A percentile compares a stretch with the other conserved stretches of the same genome.
phyloP scores from a whole-genome alignment of 2,113 vertebrate genomes.

The Platycercus adscitus region DNA sequence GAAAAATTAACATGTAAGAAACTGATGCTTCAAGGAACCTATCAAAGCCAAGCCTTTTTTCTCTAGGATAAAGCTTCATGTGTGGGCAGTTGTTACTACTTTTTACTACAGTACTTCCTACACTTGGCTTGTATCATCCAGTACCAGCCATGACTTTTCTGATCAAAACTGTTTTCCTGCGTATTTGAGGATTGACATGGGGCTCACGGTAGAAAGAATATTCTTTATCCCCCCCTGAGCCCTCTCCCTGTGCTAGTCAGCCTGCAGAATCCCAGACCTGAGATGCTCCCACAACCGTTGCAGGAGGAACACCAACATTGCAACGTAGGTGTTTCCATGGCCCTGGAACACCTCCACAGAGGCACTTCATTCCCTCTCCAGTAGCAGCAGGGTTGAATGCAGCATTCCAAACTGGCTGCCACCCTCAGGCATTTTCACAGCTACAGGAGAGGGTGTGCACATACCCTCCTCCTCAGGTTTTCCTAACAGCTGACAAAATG shows the following conservation, averaged over 20 bases:
- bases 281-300: background rate
- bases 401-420: background rate
- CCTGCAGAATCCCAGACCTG: background rate
- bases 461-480: background rate
- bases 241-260: background rate
- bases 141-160: background rate
- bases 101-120: background rate
- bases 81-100: slow-evolving; percentile 24
- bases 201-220: background rate
- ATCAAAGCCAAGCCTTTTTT: background rate
- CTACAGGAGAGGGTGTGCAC: background rate
- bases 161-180: background rate
- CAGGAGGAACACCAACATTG: background rate
- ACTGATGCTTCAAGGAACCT: background rate
- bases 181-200: background rate
- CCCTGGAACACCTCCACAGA: background rate
- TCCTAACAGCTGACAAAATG: slow-evolving; percentile 16
- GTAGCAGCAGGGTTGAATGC: background rate
- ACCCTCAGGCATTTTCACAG: background rate
- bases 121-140: background rate
- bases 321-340: accelerated
- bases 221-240: background rate
- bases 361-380: background rate
- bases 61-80: background rate
- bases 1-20: background rate